Evolutionary conservation across 2,888 invertebrate species (phyloP), one percentile per base, ranked within the genome.

Genomic region (Drosophila leonis): DNA sequence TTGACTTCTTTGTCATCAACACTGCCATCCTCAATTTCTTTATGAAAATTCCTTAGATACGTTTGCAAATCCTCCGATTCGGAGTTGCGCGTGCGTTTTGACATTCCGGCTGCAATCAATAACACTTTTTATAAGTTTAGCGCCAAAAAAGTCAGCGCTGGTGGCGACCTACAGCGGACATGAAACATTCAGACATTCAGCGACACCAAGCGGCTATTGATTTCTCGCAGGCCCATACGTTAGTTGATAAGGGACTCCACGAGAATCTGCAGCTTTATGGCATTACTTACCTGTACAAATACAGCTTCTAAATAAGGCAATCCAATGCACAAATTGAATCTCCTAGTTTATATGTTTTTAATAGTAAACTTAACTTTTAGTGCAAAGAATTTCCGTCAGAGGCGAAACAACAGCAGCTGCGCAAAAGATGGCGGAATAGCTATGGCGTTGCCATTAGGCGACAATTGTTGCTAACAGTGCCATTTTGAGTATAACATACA

Each of bases 1-100:
- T 72, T 70, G 18, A 65, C 52, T 20, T 77, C 70, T 27, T 75
- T 78, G 15, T 65, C 75, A 12, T 79, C 81, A 6, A 62, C 63
- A 29, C 27, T 72, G 65, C 94, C 94, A 31, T 94, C 94, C 81
- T 95, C 95, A 76, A 97, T 96, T 92, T 97, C 97, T 90, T 97
- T 97, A 86, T 97, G 96, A 91, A 97, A 97, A 20, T 96, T 96
- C 70, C 96, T 96, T 77, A 98, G 93, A 90, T 97, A 97, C 51
- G 96, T 95, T 90, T 97, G 97, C 78, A 97, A 95, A 85, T 94
- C 94, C 48, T 92, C 92, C 0, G 79, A 59, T 39, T 91, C 74
- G 2, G 61, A 29, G 51, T 71, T 59, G n/a, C 70, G 76, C 41
- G 51, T 62, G 33, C 52, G 57, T 44, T 67, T 84, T 18, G 88